These are phyloP conservation scores for Delia radicum DNA, from an alignment of 1,140 invertebrate genomes.

Conservation along the genomic window DNA sequence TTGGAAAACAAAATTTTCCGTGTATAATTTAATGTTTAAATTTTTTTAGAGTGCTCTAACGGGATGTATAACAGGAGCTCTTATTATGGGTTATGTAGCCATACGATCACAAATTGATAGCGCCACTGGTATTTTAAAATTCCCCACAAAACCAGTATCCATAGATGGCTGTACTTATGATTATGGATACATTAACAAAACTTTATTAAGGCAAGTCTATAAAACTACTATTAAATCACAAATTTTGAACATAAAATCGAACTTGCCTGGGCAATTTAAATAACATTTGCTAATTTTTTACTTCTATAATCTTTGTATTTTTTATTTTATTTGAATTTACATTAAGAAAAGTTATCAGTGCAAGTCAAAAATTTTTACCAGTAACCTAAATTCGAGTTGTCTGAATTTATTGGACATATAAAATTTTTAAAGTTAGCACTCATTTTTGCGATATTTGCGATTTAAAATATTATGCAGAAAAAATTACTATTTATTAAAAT, in stretches of 20 bases:
- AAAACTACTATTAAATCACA: not conserved
- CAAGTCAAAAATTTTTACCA: no score
- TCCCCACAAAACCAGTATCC: constrained; percentile 37
- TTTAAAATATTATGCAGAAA: no score
- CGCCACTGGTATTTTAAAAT: constrained; percentile 35
- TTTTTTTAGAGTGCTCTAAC: constrained; percentile 37
- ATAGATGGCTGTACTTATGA: constrained; percentile 39
- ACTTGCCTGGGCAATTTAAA: not conserved
- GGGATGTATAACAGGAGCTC: constrained; percentile 32
- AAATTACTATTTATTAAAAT: no score
- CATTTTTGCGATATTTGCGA: no score
- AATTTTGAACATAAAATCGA: no score
- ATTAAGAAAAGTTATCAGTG: no score
- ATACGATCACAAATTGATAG: constrained; percentile 38
- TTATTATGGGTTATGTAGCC: constrained; percentile 38
- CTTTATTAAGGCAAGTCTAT: not conserved
- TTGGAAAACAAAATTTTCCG: no score
- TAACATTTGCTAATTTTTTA: not conserved
- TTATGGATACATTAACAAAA: constrained; percentile 27
- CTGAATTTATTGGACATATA: no score
- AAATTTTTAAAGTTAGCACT: no score
- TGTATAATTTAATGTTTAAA: not conserved
- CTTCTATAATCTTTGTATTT: no score
- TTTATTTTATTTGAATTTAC: no score
- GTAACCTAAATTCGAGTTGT: no score